A percentile compares a stretch with the other conserved stretches of the same genome.
These are phyloP conservation scores for Bolborhynchus lineola DNA, from an alignment of 2,113 vertebrate genomes.

Conservation along the genomic window DNA sequence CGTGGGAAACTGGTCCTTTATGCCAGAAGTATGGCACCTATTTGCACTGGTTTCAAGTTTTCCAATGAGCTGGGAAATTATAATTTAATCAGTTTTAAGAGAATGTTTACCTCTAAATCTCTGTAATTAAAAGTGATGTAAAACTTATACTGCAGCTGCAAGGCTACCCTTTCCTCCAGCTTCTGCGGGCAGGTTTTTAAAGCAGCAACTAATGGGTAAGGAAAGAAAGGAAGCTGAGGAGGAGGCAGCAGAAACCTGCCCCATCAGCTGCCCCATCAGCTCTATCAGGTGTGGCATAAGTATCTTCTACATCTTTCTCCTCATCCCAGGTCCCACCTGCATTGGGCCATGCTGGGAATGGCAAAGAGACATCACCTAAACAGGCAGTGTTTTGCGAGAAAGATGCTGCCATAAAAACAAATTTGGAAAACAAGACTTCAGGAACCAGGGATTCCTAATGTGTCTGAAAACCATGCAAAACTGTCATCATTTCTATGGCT, in stretches of 20 bases:
- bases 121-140: not conserved
- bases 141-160: not conserved
- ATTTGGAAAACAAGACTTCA: not conserved
- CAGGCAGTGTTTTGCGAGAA: not conserved
- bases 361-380: not conserved
- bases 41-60: not conserved
- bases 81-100: not conserved
- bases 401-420: not conserved
- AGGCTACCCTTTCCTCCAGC: not conserved
- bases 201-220: not conserved
- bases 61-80: not conserved
- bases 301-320: not conserved
- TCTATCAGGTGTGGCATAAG: not conserved
- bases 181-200: not conserved
- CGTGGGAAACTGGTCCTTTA: not conserved
- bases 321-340: not conserved
- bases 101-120: not conserved
- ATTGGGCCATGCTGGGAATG: not conserved
- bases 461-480: not conserved
- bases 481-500: not conserved
- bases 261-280: not conserved
- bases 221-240: not conserved
- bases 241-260: not conserved
- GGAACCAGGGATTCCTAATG: not conserved
- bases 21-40: not conserved